Conservation (phyloP, 2,888 invertebrate genomes). For the Coleophora flavipennella region DNA sequence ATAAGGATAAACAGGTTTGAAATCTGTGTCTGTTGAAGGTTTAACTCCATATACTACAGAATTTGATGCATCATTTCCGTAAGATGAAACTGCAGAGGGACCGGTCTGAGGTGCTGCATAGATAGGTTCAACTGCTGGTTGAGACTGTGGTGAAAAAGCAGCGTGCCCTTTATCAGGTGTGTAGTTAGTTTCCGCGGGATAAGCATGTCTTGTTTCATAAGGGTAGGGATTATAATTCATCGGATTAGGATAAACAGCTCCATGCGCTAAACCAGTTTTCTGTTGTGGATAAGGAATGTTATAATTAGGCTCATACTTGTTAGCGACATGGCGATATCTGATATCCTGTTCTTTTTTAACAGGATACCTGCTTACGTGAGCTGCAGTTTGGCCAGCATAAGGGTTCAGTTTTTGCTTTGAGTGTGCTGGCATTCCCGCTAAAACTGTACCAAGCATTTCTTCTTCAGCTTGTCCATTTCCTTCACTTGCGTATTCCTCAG, state of each 20-base stretch:
- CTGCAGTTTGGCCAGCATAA: slow-evolving; percentile 51
- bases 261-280: slow-evolving; percentile 64
- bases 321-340: slow-evolving; percentile 55
- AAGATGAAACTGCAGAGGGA: slow-evolving; percentile 42
- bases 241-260: slow-evolving; percentile 56
- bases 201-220: slow-evolving; percentile 57
- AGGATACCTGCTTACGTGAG: slow-evolving; percentile 48
- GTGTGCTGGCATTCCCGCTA: slow-evolving; percentile 78
- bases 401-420: slow-evolving; percentile 60
- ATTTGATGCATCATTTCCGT: slow-evolving; percentile 45
- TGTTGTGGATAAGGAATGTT: slow-evolving; percentile 60
- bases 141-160: slow-evolving; percentile 46
- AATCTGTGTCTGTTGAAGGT: slow-evolving; percentile 54
- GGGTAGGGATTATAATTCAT: slow-evolving; percentile 46
- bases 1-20: slow-evolving; percentile 62
- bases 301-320: slow-evolving; percentile 53
- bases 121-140: slow-evolving; percentile 56
- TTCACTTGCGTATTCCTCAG: slow-evolving; percentile 76
- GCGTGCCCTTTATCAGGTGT: slow-evolving; percentile 42
- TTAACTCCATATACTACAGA: slow-evolving; percentile 62
- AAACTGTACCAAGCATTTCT: slow-evolving; percentile 82
- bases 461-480: slow-evolving; percentile 82
- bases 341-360: slow-evolving; percentile 60
- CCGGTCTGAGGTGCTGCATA: slow-evolving; percentile 57
- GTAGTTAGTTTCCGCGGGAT: slow-evolving; percentile 52